phyloP scores from a whole-genome alignment of 2,888 invertebrate genomes.

The Scaeva pyrastri region DNA sequence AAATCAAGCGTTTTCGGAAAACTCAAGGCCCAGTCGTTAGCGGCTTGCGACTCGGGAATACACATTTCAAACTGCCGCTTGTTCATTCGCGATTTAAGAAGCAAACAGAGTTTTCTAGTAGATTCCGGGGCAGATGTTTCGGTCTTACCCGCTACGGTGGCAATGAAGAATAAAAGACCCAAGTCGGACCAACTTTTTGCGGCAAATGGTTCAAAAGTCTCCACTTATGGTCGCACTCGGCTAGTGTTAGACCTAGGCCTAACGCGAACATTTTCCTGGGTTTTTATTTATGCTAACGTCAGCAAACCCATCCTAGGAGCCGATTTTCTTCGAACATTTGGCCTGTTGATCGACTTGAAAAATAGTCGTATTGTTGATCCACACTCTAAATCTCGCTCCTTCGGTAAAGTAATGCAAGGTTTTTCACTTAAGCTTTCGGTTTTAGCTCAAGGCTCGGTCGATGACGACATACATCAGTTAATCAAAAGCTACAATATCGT shows the following conservation, averaged over 20 bases:
- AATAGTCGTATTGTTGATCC: constrained; percentile 1
- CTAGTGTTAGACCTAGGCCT: neutral
- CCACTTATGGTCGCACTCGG: neutral
- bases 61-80: constrained; percentile 3
- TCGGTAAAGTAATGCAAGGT: neutral
- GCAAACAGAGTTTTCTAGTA: too few species aligned
- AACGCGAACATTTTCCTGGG: neutral
- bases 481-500: neutral
- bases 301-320: neutral
- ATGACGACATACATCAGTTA: neutral
- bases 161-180: neutral
- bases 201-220: neutral
- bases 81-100: neutral
- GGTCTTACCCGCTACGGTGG: neutral
- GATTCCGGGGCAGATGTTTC: neutral
- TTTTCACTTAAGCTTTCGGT: neutral
- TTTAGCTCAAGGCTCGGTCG: neutral
- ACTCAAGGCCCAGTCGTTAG: constrained; percentile 18
- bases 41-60: constrained; percentile 6
- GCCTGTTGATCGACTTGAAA: neutral
- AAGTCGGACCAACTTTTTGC: neutral
- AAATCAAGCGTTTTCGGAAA: neutral
- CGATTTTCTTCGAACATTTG: neutral
- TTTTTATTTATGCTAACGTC: neutral
- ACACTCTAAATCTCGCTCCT: neutral